phyloP scores from a whole-genome alignment of 2,888 invertebrate genomes.

The Aromia moschata region DNA sequence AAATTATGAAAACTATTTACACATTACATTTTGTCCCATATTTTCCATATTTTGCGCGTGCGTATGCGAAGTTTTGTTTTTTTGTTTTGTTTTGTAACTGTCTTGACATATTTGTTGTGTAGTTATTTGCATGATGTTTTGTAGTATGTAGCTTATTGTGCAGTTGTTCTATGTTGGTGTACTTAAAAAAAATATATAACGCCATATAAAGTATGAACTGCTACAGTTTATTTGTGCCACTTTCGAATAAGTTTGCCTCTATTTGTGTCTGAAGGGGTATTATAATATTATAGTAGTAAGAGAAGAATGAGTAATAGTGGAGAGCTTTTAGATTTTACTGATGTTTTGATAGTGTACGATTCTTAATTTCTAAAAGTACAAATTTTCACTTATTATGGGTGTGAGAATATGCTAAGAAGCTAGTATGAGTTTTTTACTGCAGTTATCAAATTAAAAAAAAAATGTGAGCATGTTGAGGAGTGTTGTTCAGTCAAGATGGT shows the following conservation, averaged over 20 bases:
- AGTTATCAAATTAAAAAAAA: no score
- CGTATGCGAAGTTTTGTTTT: constrained; percentile 37
- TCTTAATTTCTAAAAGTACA: no score
- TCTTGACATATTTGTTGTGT: constrained; percentile 31
- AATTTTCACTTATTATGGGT: no score
- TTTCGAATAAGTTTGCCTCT: constrained; percentile 13
- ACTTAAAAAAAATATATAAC: constrained; percentile 9
- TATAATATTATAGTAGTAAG: no score
- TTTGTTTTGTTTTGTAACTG: constrained; percentile 30
- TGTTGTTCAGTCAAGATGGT: no score
- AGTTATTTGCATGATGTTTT: constrained; percentile 39
- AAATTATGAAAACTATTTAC: constrained; percentile 17
- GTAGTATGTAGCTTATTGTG: constrained; percentile 33
- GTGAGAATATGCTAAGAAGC: no score
- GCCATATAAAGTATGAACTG: constrained; percentile 16
- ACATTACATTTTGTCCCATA: constrained; percentile 27
- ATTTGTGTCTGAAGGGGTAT: neutral
- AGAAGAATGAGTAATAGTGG: no score
- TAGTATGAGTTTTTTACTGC: no score
- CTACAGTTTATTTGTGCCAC: constrained; percentile 21
- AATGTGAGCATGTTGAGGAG: no score
- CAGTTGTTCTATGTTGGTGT: constrained; percentile 17
- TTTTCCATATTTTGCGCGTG: constrained; percentile 35
- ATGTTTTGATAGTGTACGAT: no score
- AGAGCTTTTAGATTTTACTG: no score